Evolutionary conservation across 2,888 invertebrate species (phyloP).

Genomic region (Neoscelio sp.): DNA sequence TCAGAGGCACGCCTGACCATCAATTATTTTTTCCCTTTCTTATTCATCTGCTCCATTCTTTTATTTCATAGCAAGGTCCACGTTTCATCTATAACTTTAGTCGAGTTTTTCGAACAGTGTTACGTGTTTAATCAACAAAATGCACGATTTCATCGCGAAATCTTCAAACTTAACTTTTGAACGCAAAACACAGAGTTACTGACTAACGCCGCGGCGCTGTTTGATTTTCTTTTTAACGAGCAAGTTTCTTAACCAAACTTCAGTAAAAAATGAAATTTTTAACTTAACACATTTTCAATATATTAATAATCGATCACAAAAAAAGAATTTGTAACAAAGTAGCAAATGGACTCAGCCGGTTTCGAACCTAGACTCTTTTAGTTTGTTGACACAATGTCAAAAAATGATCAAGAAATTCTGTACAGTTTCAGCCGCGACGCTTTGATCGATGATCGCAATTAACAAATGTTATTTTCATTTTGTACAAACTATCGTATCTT

Average conservation of each 20-base stretch:
- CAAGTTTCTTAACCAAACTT: no score
- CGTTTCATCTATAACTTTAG: conserved; percentile 70
- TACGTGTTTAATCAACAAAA: conserved; percentile 58
- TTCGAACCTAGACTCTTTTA: no score
- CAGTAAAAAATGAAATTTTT: no score
- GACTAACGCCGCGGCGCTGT: conserved; percentile 24
- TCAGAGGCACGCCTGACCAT: conserved; percentile 77
- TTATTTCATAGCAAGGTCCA: conserved; percentile 66
- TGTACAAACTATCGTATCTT: neutral
- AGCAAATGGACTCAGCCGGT: no score
- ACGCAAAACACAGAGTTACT: conserved; percentile 21
- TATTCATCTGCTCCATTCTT: conserved; percentile 29
- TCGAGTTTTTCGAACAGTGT: conserved; percentile 66
- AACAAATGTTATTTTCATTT: conserved; percentile 35
- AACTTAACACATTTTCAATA: no score
- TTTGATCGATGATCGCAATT: neutral
- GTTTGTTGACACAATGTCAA: no score
- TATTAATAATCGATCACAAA: conserved; percentile 43
- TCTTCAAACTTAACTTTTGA: conserved; percentile 41
- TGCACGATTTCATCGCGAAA: neutral
- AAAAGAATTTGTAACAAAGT: no score
- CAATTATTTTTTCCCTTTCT: conserved; percentile 42
- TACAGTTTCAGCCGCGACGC: conserved; percentile 34
- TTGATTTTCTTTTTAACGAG: no score
- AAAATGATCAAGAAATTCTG: no score